phyloP scores from a whole-genome alignment of 1,140 invertebrate genomes.

The Dryas iulia region DNA sequence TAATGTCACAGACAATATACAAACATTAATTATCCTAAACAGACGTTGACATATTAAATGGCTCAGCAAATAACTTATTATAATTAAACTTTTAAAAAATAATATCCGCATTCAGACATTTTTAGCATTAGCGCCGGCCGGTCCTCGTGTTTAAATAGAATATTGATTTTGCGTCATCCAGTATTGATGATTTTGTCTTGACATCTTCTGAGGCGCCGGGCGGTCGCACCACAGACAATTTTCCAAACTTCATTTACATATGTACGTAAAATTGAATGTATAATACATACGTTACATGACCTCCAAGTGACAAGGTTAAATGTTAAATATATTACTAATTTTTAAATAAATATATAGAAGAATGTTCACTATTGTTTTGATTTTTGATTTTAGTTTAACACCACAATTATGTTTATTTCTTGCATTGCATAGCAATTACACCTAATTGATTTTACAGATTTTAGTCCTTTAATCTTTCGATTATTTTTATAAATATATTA shows the following conservation, averaged over 20 bases:
- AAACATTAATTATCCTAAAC: not conserved
- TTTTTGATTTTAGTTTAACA: not conserved
- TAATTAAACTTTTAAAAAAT: not conserved
- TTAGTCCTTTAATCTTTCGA: too few relatives aligned
- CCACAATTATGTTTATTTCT: too few relatives aligned
- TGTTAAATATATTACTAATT: not conserved
- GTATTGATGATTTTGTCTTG: not conserved
- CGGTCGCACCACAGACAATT: slow-evolving; percentile 25
- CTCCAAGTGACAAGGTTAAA: slow-evolving; percentile 25
- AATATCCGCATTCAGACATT: not conserved
- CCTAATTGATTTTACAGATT: too few relatives aligned
- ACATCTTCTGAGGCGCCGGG: slow-evolving; percentile 16
- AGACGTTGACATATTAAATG: not conserved
- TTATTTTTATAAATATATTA: too few relatives aligned
- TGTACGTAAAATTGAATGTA: slow-evolving; percentile 22
- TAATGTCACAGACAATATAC: not conserved
- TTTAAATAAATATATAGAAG: not conserved
- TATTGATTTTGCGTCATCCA: not conserved
- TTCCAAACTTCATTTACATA: slow-evolving; percentile 29
- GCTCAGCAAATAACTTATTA: not conserved
- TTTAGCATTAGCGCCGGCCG: not conserved
- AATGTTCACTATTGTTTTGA: not conserved
- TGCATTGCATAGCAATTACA: too few relatives aligned
- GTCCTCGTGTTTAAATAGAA: not conserved
- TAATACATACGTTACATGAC: not conserved